Evolutionary conservation across 1,140 invertebrate species (phyloP).

Genomic region (Dolichoris vasculosae): DNA sequence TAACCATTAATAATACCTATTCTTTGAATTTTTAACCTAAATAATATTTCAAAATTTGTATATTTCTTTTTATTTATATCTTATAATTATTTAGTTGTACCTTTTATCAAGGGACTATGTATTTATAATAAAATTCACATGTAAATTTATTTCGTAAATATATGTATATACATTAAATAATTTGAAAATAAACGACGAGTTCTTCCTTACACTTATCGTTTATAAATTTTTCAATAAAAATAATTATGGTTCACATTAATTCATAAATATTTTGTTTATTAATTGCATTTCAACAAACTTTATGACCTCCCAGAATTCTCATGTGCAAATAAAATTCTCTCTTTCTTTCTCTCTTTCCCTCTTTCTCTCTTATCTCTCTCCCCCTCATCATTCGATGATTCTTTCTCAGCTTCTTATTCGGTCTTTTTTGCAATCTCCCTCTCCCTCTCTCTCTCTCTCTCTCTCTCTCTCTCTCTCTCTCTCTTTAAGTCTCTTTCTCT

Average conservation of each 20-base stretch:
- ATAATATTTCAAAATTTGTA: background rate
- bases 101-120: background rate
- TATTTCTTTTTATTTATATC: background rate
- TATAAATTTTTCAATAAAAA: constrained; percentile 34
- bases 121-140: constrained; percentile 7
- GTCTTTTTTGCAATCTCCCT: background rate
- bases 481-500: background rate
- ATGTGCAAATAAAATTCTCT: constrained; percentile 34
- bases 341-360: background rate
- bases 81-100: background rate
- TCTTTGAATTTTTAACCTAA: background rate
- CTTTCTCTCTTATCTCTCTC: no score
- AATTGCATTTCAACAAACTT: constrained; percentile 42
- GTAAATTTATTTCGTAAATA: background rate
- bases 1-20: background rate
- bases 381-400: constrained; percentile 4
- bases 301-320: constrained; percentile 33
- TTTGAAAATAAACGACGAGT: background rate
- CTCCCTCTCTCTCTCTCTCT: constrained; percentile 12
- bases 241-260: constrained; percentile 28
- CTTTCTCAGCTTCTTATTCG: constrained; percentile 30
- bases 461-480: background rate
- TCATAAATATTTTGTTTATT: constrained; percentile 49
- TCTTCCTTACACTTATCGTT: background rate
- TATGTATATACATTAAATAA: background rate